Evolutionary conservation across 1,140 invertebrate genomes (phyloP).

Genomic region (Tetranychus cinnabarinus): DNA sequence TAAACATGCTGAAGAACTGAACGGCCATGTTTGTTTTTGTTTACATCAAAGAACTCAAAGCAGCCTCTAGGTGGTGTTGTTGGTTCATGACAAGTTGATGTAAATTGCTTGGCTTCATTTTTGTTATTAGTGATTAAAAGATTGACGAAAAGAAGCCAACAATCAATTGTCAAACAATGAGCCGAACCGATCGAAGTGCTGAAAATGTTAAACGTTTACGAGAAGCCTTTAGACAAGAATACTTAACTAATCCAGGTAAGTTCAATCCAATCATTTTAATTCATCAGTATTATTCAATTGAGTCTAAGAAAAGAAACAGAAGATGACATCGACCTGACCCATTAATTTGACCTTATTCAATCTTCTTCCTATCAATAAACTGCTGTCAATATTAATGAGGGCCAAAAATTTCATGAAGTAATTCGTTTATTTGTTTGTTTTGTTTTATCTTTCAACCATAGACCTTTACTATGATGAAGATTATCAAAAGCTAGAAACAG

Average conservation of each 20-base stretch:
- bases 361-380: not conserved
- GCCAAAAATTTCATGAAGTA: not conserved
- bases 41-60: too few species aligned
- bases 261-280: not conserved
- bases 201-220: constrained; percentile 2
- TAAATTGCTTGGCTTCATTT: too few species aligned
- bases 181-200: constrained; percentile 1
- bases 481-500: not conserved
- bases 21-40: too few species aligned
- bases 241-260: not conserved
- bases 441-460: not conserved
- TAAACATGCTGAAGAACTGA: too few species aligned
- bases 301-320: not conserved
- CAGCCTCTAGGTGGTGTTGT: too few species aligned
- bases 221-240: not conserved
- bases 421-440: not conserved
- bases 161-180: too few species aligned
- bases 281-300: not conserved
- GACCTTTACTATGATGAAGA: constrained; percentile 6
- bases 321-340: not conserved
- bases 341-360: not conserved
- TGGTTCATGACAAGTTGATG: too few species aligned
- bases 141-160: too few species aligned
- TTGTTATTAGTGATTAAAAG: too few species aligned
- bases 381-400: not conserved